These are phyloP conservation scores for Colinus virginianus DNA, from an alignment of 2,113 vertebrate genomes.

Conservation along the genomic window DNA sequence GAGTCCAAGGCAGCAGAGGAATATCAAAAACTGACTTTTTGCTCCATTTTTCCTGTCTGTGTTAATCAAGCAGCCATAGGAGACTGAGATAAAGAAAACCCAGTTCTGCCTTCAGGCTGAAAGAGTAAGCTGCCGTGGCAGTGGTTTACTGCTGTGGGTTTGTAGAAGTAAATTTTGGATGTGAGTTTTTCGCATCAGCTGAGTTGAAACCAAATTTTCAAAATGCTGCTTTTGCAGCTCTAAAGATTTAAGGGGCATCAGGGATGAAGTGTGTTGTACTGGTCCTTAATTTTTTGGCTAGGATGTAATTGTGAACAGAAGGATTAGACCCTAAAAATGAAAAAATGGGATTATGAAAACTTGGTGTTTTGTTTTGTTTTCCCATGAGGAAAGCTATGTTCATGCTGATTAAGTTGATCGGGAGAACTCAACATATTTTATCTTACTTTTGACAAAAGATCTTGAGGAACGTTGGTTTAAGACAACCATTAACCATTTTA, in stretches of 20 bases:
- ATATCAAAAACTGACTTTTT: neutral
- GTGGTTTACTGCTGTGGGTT: neutral
- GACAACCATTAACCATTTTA: neutral
- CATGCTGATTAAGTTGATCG: neutral
- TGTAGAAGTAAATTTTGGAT: neutral
- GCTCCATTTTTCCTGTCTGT: accelerated
- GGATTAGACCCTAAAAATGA: neutral
- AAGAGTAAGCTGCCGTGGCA: neutral
- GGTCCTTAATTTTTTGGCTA: neutral
- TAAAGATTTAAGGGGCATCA: neutral
- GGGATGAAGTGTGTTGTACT: neutral
- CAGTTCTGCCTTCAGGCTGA: neutral
- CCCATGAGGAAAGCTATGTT: neutral
- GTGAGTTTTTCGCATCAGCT: neutral
- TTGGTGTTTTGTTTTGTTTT: neutral
- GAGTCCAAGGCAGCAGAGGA: neutral
- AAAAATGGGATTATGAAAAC: neutral
- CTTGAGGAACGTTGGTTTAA: neutral
- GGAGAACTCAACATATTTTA: neutral
- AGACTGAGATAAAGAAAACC: neutral
- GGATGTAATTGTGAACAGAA: neutral
- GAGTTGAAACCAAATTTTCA: neutral
- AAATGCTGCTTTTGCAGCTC: neutral
- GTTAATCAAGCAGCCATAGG: accelerated
- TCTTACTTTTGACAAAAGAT: neutral